Evolutionary conservation across 2,888 invertebrate species (phyloP).

Genomic region (Phania funesta): DNA sequence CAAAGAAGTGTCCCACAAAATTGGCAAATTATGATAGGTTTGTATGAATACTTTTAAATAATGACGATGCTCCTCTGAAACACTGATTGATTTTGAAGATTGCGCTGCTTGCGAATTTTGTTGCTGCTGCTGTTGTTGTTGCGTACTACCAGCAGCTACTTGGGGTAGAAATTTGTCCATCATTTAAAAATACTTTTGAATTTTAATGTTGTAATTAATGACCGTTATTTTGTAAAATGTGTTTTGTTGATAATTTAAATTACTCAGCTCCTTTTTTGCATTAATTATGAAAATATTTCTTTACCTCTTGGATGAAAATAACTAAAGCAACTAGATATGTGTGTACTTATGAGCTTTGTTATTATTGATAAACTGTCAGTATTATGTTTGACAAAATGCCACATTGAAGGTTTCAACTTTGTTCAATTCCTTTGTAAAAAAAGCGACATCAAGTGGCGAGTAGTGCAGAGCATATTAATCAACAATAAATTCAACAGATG

Average conservation of each 20-base stretch:
- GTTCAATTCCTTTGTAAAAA: conserved; percentile 42
- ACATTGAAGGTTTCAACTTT: conserved; percentile 71
- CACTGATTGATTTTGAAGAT: conserved; percentile 72
- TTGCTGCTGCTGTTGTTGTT: conserved; percentile 69
- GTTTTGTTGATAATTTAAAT: conserved; percentile 7
- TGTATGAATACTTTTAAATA: conserved; percentile 76
- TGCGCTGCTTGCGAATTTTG: conserved; percentile 30
- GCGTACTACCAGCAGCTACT: conserved; percentile 64
- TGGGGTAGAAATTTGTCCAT: conserved; percentile 71
- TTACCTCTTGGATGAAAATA: conserved; percentile 3
- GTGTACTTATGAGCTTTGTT: conserved; percentile 36
- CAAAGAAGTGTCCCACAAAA: conserved; percentile 77
- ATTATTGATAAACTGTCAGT: conserved; percentile 76
- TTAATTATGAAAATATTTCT: conserved; percentile 3
- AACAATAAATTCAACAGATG: not conserved
- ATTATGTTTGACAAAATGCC: conserved; percentile 76
- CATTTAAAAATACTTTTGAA: conserved; percentile 16
- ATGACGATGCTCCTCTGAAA: conserved; percentile 76
- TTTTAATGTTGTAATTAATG: conserved; percentile 11
- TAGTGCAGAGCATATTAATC: not conserved
- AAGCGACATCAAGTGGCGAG: not conserved
- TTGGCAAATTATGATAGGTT: conserved; percentile 76
- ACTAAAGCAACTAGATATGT: not conserved
- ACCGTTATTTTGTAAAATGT: conserved; percentile 58
- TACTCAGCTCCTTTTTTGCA: not conserved